Conservation (phyloP, 2,113 vertebrate genomes). For the Struthio camelus region DNA sequence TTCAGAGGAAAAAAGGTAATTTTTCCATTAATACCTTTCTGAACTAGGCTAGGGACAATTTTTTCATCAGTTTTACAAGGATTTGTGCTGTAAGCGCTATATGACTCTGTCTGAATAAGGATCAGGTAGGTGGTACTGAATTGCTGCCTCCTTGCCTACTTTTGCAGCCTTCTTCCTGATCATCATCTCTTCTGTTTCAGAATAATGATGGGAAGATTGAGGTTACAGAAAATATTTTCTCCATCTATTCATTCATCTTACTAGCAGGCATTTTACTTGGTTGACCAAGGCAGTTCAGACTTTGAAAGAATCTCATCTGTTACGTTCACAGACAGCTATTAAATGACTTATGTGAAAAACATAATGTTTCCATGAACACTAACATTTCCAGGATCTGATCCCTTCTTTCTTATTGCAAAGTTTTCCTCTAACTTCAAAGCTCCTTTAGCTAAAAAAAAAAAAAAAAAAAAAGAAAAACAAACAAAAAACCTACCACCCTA, state of each 20-base stretch:
- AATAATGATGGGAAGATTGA: not conserved
- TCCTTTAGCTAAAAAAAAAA: not conserved
- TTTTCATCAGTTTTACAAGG: too few species aligned
- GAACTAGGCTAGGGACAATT: not conserved
- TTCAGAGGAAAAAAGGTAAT: not conserved
- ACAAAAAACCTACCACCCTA: too few species aligned
- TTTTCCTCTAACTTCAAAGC: not conserved
- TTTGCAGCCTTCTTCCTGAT: not conserved
- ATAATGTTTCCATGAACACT: not conserved
- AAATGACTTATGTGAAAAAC: not conserved
- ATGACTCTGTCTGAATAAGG: too few species aligned
- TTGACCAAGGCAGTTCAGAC: not conserved
- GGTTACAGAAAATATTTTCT: not conserved
- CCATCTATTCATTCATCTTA: not conserved
- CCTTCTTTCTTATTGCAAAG: not conserved
- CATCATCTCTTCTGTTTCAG: not conserved
- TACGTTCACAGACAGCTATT: not conserved
- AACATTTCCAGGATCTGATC: not conserved
- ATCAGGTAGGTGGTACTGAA: not conserved
- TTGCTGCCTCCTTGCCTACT: not conserved
- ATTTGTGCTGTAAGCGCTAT: not conserved
- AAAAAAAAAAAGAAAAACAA: not conserved
- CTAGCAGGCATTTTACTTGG: not conserved
- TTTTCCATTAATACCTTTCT: not conserved
- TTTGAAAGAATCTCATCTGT: not conserved